Conservation (phyloP, 2,113 vertebrate genomes). For the Antechinus stuartii region DNA sequence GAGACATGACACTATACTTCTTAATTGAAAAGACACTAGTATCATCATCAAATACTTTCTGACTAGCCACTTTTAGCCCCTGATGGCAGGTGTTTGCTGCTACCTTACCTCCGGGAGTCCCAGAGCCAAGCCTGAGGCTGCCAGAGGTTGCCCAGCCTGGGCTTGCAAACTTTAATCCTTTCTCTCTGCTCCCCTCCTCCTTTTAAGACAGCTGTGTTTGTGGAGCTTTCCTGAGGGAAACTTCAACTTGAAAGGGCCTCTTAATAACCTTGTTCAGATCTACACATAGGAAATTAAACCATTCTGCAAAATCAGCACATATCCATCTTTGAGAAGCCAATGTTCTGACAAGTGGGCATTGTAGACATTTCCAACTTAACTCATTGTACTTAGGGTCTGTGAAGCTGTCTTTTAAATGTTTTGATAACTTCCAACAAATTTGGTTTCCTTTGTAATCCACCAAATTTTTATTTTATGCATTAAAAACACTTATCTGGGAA, state of each 20-base stretch:
- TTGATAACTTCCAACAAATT: background rate
- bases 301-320: constrained; percentile 84
- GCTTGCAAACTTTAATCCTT: background rate
- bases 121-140: constrained; percentile 52
- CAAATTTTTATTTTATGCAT: background rate
- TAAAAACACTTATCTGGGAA: background rate
- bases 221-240: constrained; percentile 76
- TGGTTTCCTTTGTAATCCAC: background rate
- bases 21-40: background rate
- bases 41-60: background rate
- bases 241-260: constrained; percentile 80
- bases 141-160: background rate
- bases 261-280: constrained; percentile 83
- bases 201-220: constrained; percentile 76
- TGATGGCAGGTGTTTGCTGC: background rate
- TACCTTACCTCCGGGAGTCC: constrained; percentile 30
- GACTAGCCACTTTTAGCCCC: background rate
- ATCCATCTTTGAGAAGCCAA: constrained; percentile 63
- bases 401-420: background rate
- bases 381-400: constrained; percentile 38
- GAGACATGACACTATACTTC: background rate
- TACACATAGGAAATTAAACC: constrained; percentile 80
- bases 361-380: constrained; percentile 73
- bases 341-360: constrained; percentile 65
- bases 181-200: constrained; percentile 3